Evolutionary conservation across 23 tunicate species (phyloP), one percentile per base, ranked within the genome.

Genomic region (Halocynthia aurantium): DNA sequence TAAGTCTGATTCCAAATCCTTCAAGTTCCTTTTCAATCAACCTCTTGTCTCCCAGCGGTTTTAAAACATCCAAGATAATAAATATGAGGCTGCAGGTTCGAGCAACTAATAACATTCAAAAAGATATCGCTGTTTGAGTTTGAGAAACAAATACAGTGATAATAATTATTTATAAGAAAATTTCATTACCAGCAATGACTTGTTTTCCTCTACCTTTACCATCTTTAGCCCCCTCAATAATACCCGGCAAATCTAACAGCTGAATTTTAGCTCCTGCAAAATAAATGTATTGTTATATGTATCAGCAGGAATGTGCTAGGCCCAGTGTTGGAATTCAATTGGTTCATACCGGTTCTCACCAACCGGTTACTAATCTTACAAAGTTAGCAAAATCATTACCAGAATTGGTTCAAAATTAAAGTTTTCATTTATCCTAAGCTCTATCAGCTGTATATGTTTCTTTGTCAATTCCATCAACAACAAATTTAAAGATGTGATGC

Each of bases 181-280:
- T 58, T 13, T 15, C 63, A 15, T n/a, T 58, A 87, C 98, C 93
- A 62, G 93, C 94, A 61, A 87, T 93, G 51, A 93, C 99, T 81
- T 96, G 99, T 77, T 96, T 96, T 72, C 99, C 99, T 83, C 99
- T 79, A 60, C 99, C 99, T 76, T 96, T 96, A 8, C 99, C 99
- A 83, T 96, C 99, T 72, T 96, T 96, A 9, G 99, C 99, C 15
- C 99, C 99, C 76, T 96, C 99, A 79, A 96, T 96, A 57, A 96
- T 96, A 50, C 99, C 99, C 55, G 99, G 99, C 10, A 96, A 83
- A 89, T 96, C 99, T 61, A 96, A 85, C 17, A 96, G 81, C 64
- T 96, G 99, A 55, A 96, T 96, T 62, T 96, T 96, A 10, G 99
- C 96, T 18, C 99, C 96, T 86, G 76, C 50, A 72, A 53, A 69